A percentile compares a stretch with the other conserved stretches of the same genome.
Evolutionary conservation across 2,797 vertebrate genomes (phyloP).

Genomic region (Alosa sapidissima): DNA sequence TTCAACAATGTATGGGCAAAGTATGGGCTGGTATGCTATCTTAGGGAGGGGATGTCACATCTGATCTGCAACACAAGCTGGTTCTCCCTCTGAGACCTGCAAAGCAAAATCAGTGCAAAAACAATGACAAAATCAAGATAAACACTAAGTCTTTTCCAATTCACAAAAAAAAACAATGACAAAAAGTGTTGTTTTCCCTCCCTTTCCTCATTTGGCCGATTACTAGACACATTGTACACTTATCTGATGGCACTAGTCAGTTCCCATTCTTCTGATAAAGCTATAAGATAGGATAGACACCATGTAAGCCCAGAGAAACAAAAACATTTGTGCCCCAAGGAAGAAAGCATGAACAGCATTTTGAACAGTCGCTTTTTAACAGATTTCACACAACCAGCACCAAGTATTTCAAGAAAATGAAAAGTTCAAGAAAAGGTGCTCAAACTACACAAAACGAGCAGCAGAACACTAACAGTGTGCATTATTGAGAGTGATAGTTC

Average conservation of each 20-base stretch:
- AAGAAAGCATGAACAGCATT: background rate
- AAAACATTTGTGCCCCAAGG: background rate
- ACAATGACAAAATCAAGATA: background rate
- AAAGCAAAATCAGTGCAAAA: background rate
- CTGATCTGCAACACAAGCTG: background rate
- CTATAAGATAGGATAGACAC: background rate
- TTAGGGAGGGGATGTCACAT: background rate
- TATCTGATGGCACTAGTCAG: background rate
- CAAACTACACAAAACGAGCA: background rate
- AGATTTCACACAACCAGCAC: background rate
- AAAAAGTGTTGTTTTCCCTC: background rate
- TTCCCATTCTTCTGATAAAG: constrained; percentile 4
- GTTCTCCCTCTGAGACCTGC: background rate
- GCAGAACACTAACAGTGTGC: background rate
- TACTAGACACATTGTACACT: constrained; percentile 7
- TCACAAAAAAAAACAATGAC: background rate
- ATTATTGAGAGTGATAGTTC: no score
- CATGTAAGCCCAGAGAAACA: background rate
- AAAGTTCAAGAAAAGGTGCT: background rate
- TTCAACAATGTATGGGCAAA: background rate
- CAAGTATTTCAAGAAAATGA: background rate
- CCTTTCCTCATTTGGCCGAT: background rate
- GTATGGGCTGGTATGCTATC: background rate
- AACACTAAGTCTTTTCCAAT: background rate
- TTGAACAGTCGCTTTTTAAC: background rate